Base-by-base conservation (phyloP, 1,140 invertebrate species). In the Ephestia elutella region DNA sequence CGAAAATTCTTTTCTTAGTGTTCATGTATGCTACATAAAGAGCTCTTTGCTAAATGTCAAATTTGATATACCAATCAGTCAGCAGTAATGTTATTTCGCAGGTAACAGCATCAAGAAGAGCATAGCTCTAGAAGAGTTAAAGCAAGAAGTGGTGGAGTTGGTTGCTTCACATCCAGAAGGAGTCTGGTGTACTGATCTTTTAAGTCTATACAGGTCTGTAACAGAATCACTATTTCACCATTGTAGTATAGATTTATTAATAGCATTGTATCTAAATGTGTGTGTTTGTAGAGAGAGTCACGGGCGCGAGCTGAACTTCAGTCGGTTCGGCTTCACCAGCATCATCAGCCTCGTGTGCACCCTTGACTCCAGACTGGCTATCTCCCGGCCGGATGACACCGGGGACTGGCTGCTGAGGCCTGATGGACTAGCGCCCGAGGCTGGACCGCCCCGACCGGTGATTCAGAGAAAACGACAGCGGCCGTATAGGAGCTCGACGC, bases 241-340 rank as follows among this genome's bases (percentile, higher is more conserved):
- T 35, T 5, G 9, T 35, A 11, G 8, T 11, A 35, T 11, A 35
- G 3, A 25, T 25, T 25, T 3, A 25, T 25, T 25, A 25, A 25
- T 25, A n/a, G n/a, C n/a, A n/a, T n/a, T n/a, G n/a, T n/a, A n/a
- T n/a, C n/a, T n/a, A 15, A 44, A 44, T 44, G 2, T 5, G 0
- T 5, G 13, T 10, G 5, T n/a, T n/a, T 44, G 15, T 66, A 86
- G 82, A 54, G 63, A 75, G 60, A 63, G 64, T 5, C 78, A 75
- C 68, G 58, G 65, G 0, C 73, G 70, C 48, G 78, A 84, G 65
- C 48, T 86, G 58, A 70, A 81, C 59, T 80, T 77, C 72, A 8
- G 49, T 0, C 74, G 77, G n/a, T 74, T 79, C 62, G 80, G 81
- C 18, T 80, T 65, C 68, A 76, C 75, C 18, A 75, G 73, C 63